Percentiles rank a stretch among this genome's conserved stretches.
These are phyloP conservation scores for Phalangium opilio DNA, from an alignment of 2,888 invertebrate species.

Conservation along the genomic window DNA sequence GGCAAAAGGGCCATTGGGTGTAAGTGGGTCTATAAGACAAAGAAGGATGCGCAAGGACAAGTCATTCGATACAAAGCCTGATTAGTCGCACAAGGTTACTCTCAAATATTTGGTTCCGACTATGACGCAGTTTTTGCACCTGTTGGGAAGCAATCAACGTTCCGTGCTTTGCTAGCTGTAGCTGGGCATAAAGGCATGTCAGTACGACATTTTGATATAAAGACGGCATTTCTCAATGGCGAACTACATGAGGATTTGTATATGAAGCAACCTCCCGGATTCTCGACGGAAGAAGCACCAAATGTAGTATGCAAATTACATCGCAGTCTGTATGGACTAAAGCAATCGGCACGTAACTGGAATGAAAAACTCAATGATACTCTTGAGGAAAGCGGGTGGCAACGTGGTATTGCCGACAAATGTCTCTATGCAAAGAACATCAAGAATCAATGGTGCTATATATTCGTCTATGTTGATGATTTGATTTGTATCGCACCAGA, in stretches of 20 bases:
- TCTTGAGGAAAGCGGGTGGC: background rate
- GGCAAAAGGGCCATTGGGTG: background rate
- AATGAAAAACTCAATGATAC: conserved; percentile 4
- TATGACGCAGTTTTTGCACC: no score
- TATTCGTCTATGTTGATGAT: conserved; percentile 18
- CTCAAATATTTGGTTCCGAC: no score
- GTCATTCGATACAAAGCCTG: background rate
- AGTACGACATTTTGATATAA: conserved; percentile 11
- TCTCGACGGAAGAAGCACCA: conserved; percentile 1
- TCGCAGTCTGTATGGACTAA: conserved; percentile 14
- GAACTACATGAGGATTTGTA: conserved; percentile 8
- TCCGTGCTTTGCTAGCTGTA: no score
- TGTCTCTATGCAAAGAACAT: background rate
- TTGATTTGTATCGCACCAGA: background rate
- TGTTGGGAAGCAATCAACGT: no score
- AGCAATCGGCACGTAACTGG: conserved; percentile 13
- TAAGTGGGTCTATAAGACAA: background rate
- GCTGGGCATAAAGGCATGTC: background rate
- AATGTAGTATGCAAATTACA: conserved; percentile 11
- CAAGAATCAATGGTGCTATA: background rate
- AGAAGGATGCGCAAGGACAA: background rate
- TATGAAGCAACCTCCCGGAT: conserved; percentile 7
- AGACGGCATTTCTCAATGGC: conserved; percentile 8
- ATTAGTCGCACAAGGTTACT: no score
- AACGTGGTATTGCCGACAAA: background rate